phyloP scores from a whole-genome alignment of 2,797 vertebrate genomes.

The Oryzias sinensis region DNA sequence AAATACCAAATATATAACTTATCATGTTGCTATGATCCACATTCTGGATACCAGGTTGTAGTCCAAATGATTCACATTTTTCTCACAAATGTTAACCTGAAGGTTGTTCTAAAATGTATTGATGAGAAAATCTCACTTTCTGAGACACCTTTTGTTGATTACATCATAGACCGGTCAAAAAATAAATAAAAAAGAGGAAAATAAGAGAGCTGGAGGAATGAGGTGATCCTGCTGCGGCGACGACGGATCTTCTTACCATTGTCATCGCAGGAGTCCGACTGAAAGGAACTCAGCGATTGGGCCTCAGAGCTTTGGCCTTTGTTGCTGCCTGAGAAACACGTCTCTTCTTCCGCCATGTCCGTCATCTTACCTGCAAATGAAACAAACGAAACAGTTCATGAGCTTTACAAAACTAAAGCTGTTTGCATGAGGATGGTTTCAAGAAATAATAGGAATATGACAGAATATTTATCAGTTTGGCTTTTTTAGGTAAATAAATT shows the following conservation, averaged over 20 bases:
- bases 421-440: not conserved
- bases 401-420: too few relatives aligned
- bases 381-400: not conserved
- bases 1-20: too few relatives aligned
- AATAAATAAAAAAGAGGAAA: not conserved
- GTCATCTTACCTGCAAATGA: slow-evolving; percentile 83
- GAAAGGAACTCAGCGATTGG: slow-evolving; percentile 95
- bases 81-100: slow-evolving; percentile 29
- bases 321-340: slow-evolving; percentile 92
- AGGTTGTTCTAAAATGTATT: slow-evolving; percentile 6
- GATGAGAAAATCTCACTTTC: slow-evolving; percentile 5
- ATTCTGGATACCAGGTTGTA: not conserved
- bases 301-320: slow-evolving; percentile 95
- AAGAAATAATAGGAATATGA: not conserved
- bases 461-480: too few relatives aligned
- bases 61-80: slow-evolving; percentile 12
- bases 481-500: too few relatives aligned
- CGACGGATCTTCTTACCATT: slow-evolving; percentile 83
- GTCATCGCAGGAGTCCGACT: slow-evolving; percentile 95
- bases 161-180: too few relatives aligned
- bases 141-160: not conserved
- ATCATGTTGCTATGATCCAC: too few relatives aligned
- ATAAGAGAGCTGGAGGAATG: too few relatives aligned
- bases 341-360: slow-evolving; percentile 89
- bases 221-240: too few relatives aligned